Evolutionary conservation across 1,140 invertebrate genomes (phyloP).

Genomic region (Aphelenchoides besseyi): DNA sequence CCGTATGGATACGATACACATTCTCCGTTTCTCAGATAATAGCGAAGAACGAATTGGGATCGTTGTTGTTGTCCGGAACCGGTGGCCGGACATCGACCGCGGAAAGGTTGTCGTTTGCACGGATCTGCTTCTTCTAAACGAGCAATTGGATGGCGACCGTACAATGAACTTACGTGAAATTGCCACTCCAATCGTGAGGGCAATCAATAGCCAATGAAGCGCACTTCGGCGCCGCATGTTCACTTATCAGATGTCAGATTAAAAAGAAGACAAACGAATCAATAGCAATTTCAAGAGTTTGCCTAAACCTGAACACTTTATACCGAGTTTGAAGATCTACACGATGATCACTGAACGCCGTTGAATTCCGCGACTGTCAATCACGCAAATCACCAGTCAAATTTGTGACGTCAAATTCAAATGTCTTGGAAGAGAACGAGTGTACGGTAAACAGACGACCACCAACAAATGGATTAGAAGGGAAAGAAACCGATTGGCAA

Average conservation of each 20-base stretch:
- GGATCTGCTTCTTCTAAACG: slow-evolving; percentile 47
- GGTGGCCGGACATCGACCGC: slow-evolving; percentile 55
- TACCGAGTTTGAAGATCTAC: not conserved
- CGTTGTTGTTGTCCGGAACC: slow-evolving; percentile 44
- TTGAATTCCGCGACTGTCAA: not conserved
- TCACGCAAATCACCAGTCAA: too few species aligned
- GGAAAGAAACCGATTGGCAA: too few species aligned
- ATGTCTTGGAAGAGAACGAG: too few species aligned
- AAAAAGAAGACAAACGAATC: not conserved
- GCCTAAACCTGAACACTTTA: not conserved
- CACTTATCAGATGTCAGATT: not conserved
- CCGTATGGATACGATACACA: slow-evolving; percentile 62
- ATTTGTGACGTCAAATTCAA: too few species aligned
- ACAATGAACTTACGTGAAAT: slow-evolving; percentile 20
- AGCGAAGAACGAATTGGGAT: slow-evolving; percentile 61
- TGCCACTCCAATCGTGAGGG: not conserved
- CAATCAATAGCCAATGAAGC: not conserved
- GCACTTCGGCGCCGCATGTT: slow-evolving; percentile 16
- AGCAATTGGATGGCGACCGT: not conserved
- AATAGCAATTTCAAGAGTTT: not conserved
- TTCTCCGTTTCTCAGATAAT: slow-evolving; percentile 59
- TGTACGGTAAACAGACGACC: too few species aligned
- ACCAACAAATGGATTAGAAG: too few species aligned
- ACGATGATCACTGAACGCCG: not conserved
- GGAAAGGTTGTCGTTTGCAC: slow-evolving; percentile 61